Percentiles rank a stretch among this genome's conserved stretches.
phyloP scores from a whole-genome alignment of 2,113 vertebrate genomes.

The Rhipidura dahli region DNA sequence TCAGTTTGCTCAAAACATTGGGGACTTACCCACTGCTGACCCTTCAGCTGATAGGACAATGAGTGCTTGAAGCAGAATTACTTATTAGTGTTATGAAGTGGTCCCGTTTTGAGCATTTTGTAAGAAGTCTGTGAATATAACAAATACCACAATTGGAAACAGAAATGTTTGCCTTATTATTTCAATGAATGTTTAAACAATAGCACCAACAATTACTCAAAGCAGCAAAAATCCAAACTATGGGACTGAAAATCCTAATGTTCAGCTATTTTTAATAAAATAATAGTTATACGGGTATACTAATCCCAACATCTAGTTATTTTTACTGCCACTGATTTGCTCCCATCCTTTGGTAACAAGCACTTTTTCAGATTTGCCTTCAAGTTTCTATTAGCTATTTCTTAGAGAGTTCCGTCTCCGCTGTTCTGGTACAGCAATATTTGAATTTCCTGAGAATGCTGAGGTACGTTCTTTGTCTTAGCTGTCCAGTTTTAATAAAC shows the following conservation, averaged over 20 bases:
- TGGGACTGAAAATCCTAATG: not conserved
- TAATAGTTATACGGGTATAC: not conserved
- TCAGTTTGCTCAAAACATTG: not conserved
- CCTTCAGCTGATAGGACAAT: not conserved
- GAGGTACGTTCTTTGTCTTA: not conserved
- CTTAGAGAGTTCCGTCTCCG: not conserved
- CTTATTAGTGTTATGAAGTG: not conserved
- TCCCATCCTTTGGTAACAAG: slow-evolving; percentile 37
- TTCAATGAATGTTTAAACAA: not conserved
- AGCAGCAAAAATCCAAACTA: not conserved
- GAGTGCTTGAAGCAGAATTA: slow-evolving; percentile 7
- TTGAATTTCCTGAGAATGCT: not conserved
- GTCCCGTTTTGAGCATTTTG: not conserved
- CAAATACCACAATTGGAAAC: not conserved
- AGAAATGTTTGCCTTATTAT: not conserved
- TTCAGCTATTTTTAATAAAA: not conserved
- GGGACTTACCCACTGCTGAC: not conserved
- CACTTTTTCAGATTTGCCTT: not conserved
- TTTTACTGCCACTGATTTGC: slow-evolving; percentile 35
- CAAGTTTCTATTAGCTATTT: not conserved
- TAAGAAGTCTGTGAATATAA: not conserved
- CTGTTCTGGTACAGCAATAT: not conserved
- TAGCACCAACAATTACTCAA: not conserved
- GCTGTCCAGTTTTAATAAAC: not conserved
- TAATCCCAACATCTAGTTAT: not conserved